Evolutionary conservation across 2,797 vertebrate genomes (phyloP).

Genomic region (Tragopan temminckii): DNA sequence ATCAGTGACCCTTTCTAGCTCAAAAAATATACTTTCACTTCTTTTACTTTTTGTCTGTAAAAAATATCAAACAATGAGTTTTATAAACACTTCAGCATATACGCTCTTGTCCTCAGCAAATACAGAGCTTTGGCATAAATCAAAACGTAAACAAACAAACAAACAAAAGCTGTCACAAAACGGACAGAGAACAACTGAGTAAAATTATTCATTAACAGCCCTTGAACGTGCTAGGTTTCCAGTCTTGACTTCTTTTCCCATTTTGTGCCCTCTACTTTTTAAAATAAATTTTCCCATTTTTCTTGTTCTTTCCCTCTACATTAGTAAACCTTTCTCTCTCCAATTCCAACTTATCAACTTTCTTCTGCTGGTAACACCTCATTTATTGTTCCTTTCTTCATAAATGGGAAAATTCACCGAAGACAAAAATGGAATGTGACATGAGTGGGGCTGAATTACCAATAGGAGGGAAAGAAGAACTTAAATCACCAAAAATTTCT

Average conservation of each 20-base stretch:
- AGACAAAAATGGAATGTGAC: conserved; percentile 23
- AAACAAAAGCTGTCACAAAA: not conserved
- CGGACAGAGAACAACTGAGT: fast-evolving
- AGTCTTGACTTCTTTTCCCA: not conserved
- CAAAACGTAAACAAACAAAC: not conserved
- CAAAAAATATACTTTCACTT: not conserved
- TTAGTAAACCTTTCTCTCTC: not conserved
- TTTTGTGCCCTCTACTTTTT: not conserved
- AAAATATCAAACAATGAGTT: not conserved
- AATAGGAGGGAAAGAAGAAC: not conserved
- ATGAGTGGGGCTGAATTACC: not conserved
- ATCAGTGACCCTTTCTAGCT: not conserved
- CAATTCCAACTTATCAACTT: not conserved
- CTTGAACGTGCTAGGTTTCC: not conserved
- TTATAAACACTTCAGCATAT: not conserved
- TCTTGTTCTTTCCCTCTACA: not conserved
- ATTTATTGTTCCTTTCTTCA: not conserved
- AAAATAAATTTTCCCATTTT: not conserved
- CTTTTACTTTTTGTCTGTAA: not conserved
- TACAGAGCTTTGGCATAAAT: not conserved
- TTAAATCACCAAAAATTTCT: not conserved
- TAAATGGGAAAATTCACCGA: not conserved
- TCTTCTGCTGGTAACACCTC: not conserved
- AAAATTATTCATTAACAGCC: not conserved
- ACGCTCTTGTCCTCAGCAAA: not conserved